A percentile compares a stretch with the other conserved stretches of the same genome.
Evolutionary conservation across 2,888 invertebrate genomes (phyloP).

Genomic region (Yponomeuta sedellus): DNA sequence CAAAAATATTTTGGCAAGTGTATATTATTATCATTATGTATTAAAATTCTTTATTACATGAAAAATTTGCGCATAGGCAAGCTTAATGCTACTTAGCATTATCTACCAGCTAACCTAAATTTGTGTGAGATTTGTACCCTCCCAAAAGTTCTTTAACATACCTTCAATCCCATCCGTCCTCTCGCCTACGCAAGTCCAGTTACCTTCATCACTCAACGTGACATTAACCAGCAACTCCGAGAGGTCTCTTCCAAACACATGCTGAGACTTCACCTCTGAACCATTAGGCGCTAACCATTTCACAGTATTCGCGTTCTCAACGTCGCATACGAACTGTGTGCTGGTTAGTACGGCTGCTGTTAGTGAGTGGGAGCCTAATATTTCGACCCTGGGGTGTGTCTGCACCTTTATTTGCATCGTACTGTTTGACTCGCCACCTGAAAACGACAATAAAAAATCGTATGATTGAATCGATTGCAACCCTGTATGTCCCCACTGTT

Average conservation of each 20-base stretch:
- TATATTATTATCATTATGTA: too few relatives aligned
- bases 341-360: slow-evolving; percentile 30
- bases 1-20: too few relatives aligned
- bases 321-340: slow-evolving; percentile 44
- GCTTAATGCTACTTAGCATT: too few relatives aligned
- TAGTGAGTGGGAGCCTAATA: slow-evolving; percentile 48
- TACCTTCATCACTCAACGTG: slow-evolving; percentile 35
- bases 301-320: slow-evolving; percentile 39
- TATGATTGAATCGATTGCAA: too few relatives aligned
- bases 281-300: slow-evolving; percentile 43
- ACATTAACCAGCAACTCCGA: slow-evolving; percentile 43
- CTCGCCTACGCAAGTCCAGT: slow-evolving; percentile 47
- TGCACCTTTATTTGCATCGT: slow-evolving; percentile 38
- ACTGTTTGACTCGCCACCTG: slow-evolving; percentile 50
- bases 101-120: too few relatives aligned
- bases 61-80: too few relatives aligned
- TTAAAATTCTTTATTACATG: too few relatives aligned
- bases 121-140: too few relatives aligned
- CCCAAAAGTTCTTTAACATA: slow-evolving; percentile 23
- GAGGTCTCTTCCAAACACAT: slow-evolving; percentile 31
- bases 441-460: slow-evolving; percentile 21
- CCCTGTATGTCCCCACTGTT: too few relatives aligned
- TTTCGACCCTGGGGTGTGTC: slow-evolving; percentile 45
- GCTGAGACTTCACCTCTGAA: slow-evolving; percentile 26
- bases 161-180: slow-evolving; percentile 36